A percentile compares a stretch with the other conserved stretches of the same genome.
These are phyloP conservation scores for Nasonia longicornis DNA, from an alignment of 1,140 invertebrate species.

Conservation along the genomic window DNA sequence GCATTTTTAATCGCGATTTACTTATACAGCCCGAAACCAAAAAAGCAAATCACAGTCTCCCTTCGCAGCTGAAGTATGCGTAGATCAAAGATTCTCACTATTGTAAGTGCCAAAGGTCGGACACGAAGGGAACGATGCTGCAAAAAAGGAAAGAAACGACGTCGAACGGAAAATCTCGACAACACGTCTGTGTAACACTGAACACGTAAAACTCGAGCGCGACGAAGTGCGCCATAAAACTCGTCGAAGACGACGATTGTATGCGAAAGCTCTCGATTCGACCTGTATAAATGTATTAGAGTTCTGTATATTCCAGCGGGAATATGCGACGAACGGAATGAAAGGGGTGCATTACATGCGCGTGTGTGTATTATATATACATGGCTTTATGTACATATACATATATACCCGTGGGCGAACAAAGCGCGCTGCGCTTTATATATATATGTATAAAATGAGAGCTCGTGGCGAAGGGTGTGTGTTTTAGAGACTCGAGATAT, in stretches of 20 bases:
- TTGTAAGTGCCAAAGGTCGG: slow-evolving; percentile 54
- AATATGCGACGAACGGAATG: slow-evolving; percentile 3
- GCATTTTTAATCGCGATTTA: slow-evolving; percentile 18
- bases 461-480: not conserved
- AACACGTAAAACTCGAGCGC: not conserved
- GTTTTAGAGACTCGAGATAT: not conserved
- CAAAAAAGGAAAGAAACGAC: not conserved
- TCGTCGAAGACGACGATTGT: slow-evolving; percentile 3
- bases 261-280: slow-evolving; percentile 9
- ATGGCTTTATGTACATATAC: slow-evolving; percentile 41
- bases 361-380: slow-evolving; percentile 33
- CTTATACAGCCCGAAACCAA: not conserved
- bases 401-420: slow-evolving; percentile 14
- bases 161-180: slow-evolving; percentile 5
- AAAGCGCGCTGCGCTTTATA: slow-evolving; percentile 20
- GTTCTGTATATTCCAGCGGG: slow-evolving; percentile 1
- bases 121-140: slow-evolving; percentile 16
- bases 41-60: slow-evolving; percentile 43
- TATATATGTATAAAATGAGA: slow-evolving; percentile 34
- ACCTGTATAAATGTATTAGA: slow-evolving; percentile 41
- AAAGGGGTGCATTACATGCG: slow-evolving; percentile 10
- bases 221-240: not conserved
- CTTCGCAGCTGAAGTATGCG: slow-evolving; percentile 1
- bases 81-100: slow-evolving; percentile 45
- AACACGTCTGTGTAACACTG: slow-evolving; percentile 29